Percentiles rank a stretch among this genome's conserved stretches.
These are phyloP conservation scores for Bungarus multicinctus DNA, from an alignment of 2,113 vertebrate genomes.

Conservation along the genomic window DNA sequence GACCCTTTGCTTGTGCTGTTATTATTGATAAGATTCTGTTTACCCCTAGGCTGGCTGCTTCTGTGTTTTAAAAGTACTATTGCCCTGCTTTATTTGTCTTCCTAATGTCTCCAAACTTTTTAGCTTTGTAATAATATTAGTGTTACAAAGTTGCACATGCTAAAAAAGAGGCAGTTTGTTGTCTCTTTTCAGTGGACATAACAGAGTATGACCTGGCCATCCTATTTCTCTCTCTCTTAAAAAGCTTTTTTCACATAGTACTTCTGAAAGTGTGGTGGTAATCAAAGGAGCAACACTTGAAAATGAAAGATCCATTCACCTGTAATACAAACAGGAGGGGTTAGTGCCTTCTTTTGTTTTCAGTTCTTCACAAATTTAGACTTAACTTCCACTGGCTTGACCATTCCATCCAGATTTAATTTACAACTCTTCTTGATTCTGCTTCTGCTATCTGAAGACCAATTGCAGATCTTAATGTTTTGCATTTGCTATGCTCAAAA, in stretches of 20 bases:
- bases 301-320: neutral
- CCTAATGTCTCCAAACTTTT: neutral
- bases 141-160: neutral
- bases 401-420: neutral
- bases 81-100: neutral
- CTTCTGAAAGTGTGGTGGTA: neutral
- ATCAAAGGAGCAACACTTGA: neutral
- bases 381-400: neutral
- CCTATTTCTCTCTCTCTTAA: neutral
- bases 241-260: neutral
- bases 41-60: neutral
- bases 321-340: neutral
- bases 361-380: neutral
- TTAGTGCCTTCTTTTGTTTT: neutral
- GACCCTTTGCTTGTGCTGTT: neutral
- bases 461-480: neutral
- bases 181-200: neutral
- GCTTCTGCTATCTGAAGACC: neutral
- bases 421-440: neutral
- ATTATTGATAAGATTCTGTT: neutral
- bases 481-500: neutral
- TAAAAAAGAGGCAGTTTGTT: neutral
- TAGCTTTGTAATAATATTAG: neutral
- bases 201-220: neutral
- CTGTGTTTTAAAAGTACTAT: neutral